Conservation (phyloP, 37 sponge, comb jelly and placozoan genomes). For the Axinella damicornis region DNA sequence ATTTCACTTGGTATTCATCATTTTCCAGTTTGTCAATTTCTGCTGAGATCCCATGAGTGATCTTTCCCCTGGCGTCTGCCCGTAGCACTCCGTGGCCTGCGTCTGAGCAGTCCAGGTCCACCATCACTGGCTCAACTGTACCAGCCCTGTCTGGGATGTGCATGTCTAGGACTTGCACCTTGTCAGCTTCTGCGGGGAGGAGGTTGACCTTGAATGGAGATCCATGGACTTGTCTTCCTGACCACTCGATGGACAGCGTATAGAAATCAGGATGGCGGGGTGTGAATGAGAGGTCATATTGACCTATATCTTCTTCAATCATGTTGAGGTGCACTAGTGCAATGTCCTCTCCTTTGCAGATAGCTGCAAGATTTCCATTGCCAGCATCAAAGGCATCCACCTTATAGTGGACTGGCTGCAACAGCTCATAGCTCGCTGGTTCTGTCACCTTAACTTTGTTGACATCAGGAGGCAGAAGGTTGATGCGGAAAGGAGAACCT, state of each 20-base stretch:
- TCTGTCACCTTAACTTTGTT: slow-evolving; percentile 41
- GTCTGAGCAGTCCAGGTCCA: slow-evolving; percentile 10
- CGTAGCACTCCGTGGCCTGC: background rate
- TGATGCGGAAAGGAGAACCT: slow-evolving; percentile 56
- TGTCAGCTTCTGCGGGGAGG: slow-evolving; percentile 20
- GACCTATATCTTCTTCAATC: slow-evolving; percentile 6
- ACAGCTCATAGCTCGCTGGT: slow-evolving; percentile 12
- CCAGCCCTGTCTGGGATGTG: slow-evolving; percentile 31
- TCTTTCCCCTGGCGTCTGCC: slow-evolving; percentile 20
- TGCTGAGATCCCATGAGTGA: background rate
- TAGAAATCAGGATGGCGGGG: slow-evolving; percentile 36
- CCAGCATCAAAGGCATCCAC: slow-evolving; percentile 75
- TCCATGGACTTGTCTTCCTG: slow-evolving; percentile 44
- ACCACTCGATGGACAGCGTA: slow-evolving; percentile 33
- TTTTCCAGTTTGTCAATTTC: slow-evolving; percentile 13
- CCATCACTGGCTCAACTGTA: background rate
- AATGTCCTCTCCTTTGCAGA: slow-evolving; percentile 53
- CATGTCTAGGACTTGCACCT: slow-evolving; percentile 31
- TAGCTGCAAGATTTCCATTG: slow-evolving; percentile 54
- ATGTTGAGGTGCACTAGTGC: slow-evolving; percentile 18
- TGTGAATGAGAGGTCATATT: slow-evolving; percentile 15
- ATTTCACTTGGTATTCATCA: slow-evolving; percentile 17
- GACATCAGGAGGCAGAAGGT: slow-evolving; percentile 36
- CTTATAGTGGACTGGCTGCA: slow-evolving; percentile 9
- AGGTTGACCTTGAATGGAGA: slow-evolving; percentile 65